Evolutionary conservation across 2,888 invertebrate genomes (phyloP).

Genomic region (Polymixis lichenea): DNA sequence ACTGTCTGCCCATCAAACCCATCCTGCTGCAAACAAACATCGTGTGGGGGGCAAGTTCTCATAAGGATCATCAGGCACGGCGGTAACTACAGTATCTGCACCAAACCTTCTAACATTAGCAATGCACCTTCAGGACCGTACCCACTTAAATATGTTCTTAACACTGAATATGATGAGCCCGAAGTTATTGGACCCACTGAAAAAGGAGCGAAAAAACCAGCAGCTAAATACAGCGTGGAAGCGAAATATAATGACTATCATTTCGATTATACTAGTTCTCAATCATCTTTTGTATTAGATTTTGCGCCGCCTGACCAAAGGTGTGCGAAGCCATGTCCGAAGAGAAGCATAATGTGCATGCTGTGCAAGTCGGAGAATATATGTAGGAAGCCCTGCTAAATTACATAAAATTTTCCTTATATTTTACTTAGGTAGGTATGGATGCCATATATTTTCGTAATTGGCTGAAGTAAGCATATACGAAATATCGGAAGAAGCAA

Average conservation of each 20-base stretch:
- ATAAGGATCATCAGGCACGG: slow-evolving; percentile 83
- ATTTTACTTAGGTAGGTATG: background rate
- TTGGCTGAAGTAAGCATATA: background rate
- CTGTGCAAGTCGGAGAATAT: slow-evolving; percentile 58
- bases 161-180: slow-evolving; percentile 69
- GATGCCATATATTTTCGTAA: background rate
- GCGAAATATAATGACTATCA: slow-evolving; percentile 86
- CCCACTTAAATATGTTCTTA: slow-evolving; percentile 86
- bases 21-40: slow-evolving; percentile 73
- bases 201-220: slow-evolving; percentile 31
- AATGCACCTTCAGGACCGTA: slow-evolving; percentile 85
- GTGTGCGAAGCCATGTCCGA: slow-evolving; percentile 79
- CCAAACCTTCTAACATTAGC: slow-evolving; percentile 83
- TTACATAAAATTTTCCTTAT: background rate
- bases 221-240: slow-evolving; percentile 82
- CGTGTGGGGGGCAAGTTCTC: slow-evolving; percentile 73
- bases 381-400: slow-evolving; percentile 17
- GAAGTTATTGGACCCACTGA: slow-evolving; percentile 42
- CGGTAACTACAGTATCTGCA: slow-evolving; percentile 84
- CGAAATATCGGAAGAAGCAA: slow-evolving; percentile 40
- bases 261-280: slow-evolving; percentile 86
- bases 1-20: slow-evolving; percentile 73
- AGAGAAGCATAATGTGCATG: slow-evolving; percentile 75
- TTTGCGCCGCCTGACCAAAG: slow-evolving; percentile 84
- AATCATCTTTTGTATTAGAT: slow-evolving; percentile 85